phyloP scores from a whole-genome alignment of 2,797 vertebrate genomes.

The Enteromius argenteus region DNA sequence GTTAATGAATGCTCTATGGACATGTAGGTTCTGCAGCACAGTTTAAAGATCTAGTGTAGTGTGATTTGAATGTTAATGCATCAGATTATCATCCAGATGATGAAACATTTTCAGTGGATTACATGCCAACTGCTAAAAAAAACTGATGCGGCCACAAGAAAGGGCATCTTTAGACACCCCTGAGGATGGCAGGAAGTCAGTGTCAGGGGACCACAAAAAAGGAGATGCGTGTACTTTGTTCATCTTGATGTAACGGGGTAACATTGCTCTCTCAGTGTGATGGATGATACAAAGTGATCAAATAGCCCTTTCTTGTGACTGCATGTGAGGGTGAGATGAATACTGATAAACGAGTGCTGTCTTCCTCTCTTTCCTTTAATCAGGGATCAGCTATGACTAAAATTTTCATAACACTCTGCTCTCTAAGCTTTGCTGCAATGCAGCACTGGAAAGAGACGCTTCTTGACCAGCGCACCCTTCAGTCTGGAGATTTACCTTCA shows the following conservation, averaged over 20 bases:
- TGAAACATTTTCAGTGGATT: slow-evolving; percentile 58
- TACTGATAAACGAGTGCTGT: slow-evolving; percentile 55
- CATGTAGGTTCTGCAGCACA: slow-evolving; percentile 40
- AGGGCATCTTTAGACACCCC: slow-evolving; percentile 38
- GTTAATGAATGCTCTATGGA: slow-evolving; percentile 59
- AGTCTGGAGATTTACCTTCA: slow-evolving; percentile 27
- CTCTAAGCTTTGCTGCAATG: slow-evolving; percentile 60
- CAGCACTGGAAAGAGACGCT: slow-evolving; percentile 53
- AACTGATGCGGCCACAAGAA: slow-evolving; percentile 30
- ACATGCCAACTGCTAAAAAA: slow-evolving; percentile 11
- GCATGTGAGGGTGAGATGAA: slow-evolving; percentile 60
- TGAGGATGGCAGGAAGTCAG: slow-evolving; percentile 18
- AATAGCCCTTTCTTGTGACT: slow-evolving; percentile 67
- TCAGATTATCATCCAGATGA: slow-evolving; percentile 55
- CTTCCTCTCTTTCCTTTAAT: slow-evolving; percentile 60
- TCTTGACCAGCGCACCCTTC: slow-evolving; percentile 23
- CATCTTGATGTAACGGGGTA: slow-evolving; percentile 49
- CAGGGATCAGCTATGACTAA: slow-evolving; percentile 63
- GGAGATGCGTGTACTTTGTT: slow-evolving; percentile 51
- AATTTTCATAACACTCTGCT: slow-evolving; percentile 58
- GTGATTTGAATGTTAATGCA: slow-evolving; percentile 56
- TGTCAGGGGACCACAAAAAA: slow-evolving; percentile 34
- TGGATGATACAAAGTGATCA: slow-evolving; percentile 65
- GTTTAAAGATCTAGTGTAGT: slow-evolving; percentile 53
- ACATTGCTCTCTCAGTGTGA: slow-evolving; percentile 53